Base-by-base conservation (phyloP, 2,888 invertebrate genomes). In the Pelosia muscerda region DNA sequence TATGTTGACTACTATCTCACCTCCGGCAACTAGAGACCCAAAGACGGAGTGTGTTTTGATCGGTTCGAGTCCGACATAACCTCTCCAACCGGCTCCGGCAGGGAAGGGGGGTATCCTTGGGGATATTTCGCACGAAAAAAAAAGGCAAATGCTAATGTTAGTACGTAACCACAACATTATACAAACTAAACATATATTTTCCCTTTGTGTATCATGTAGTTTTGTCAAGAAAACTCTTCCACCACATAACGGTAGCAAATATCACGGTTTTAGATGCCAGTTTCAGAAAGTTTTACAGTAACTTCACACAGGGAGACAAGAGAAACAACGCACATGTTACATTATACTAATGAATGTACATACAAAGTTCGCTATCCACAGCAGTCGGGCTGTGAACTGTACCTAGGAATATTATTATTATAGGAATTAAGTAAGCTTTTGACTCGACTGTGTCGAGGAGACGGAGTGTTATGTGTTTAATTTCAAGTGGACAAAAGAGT, bases 291-390 rank as follows among this genome's bases (percentile, higher is more conserved):
- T 54, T 63, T 54, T 11, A 19, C 34, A 31, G 10, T 9, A 63
- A 63, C 23, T 54, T 63, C 9, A 31, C 23, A 26, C 49, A 49
- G 26, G 23, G 23, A 31, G 63, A 11, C 25, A 25, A 9, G 22
- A 22, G 31, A 26, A 25, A 66, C 55, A 60, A 59, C 38, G 60
- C 53, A 4, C 28, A 4, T 13, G 58, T 58, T 49, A 65, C 56
- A 56, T 65, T 58, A 65, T 28, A 65, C 65, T 65, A 56, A 63
- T 63, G 53, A 65, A 57, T 65, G 42, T 19, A 65, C 57, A 49
- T 28, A 26, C 28, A 26, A 49, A 65, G 58, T 65, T 65, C 25
- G 53, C 26, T 25, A 28, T 15, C 31, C 13, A 1, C 22, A 25
- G 10, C 54, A 53, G 22, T 62, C 2, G 55, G 4, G 28, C 15